phyloP scores from a whole-genome alignment of 2,797 vertebrate species.

The Acanthurus tractus region DNA sequence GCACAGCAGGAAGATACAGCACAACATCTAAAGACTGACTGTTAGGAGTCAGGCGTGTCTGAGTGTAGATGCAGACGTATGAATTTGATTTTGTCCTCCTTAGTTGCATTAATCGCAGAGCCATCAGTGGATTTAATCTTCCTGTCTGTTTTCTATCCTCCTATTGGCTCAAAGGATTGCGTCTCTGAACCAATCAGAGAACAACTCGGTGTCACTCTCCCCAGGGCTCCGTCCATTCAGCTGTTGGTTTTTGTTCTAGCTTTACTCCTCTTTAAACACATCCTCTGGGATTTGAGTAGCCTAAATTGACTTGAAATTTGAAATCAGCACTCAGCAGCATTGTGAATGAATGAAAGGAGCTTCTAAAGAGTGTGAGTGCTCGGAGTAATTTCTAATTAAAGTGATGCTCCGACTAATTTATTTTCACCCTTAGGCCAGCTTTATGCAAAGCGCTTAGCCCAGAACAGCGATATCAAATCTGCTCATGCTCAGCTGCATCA shows the following conservation, averaged over 20 bases:
- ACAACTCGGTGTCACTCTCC: slow-evolving; percentile 33
- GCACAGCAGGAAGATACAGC: slow-evolving; percentile 39
- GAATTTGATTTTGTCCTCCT: background rate
- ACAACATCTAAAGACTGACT: slow-evolving; percentile 30
- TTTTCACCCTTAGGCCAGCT: slow-evolving; percentile 52
- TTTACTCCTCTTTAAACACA: slow-evolving; percentile 52
- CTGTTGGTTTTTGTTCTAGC: slow-evolving; percentile 47
- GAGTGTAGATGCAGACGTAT: background rate
- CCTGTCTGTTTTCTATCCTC: slow-evolving; percentile 14
- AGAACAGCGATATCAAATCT: slow-evolving; percentile 31
- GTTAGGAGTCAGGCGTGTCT: slow-evolving; percentile 24
- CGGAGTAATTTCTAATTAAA: slow-evolving; percentile 73
- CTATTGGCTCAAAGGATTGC: slow-evolving; percentile 34
- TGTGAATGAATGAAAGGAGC: slow-evolving; percentile 61
- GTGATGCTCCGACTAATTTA: slow-evolving; percentile 66
- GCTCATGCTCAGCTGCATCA: slow-evolving; percentile 20
- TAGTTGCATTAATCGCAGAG: background rate
- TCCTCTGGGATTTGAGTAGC: slow-evolving; percentile 44
- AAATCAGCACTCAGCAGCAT: slow-evolving; percentile 48
- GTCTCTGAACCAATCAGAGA: slow-evolving; percentile 51
- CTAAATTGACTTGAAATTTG: slow-evolving; percentile 51
- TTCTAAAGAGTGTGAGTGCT: slow-evolving; percentile 52
- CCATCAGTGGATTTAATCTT: slow-evolving; percentile 18
- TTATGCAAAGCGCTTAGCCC: slow-evolving; percentile 36
- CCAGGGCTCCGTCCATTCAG: slow-evolving; percentile 44